Evolutionary conservation across 2,113 vertebrate species (phyloP).

Genomic region (Smithornis capensis): DNA sequence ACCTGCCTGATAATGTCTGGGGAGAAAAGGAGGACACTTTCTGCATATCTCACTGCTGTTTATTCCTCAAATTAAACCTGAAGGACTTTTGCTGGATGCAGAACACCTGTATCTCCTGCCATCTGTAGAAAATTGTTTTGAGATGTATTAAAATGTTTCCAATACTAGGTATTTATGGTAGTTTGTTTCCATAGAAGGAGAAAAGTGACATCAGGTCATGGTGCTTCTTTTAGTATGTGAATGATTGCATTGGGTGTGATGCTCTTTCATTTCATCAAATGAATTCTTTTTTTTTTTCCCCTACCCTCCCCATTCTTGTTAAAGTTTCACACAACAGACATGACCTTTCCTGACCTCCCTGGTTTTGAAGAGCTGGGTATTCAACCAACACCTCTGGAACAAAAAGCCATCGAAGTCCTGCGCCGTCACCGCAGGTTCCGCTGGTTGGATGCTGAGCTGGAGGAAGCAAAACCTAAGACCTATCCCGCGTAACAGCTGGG

Average conservation of each 20-base stretch:
- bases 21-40: background rate
- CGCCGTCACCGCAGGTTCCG: slow-evolving; percentile 88
- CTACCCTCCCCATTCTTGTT: background rate
- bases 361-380: slow-evolving; percentile 91
- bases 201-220: background rate
- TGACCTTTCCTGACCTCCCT: slow-evolving; percentile 84
- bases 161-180: background rate
- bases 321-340: slow-evolving; percentile 89
- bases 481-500: slow-evolving; percentile 70
- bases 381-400: slow-evolving; percentile 79
- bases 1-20: background rate
- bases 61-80: background rate
- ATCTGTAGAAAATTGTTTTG: background rate
- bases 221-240: background rate
- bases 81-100: background rate
- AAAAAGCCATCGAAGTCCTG: slow-evolving; percentile 90
- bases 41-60: background rate
- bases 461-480: slow-evolving; percentile 84
- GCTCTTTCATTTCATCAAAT: background rate
- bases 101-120: background rate
- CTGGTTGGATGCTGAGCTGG: slow-evolving; percentile 82
- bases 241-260: background rate
- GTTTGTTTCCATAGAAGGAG: background rate
- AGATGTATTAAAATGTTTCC: background rate
- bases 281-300: background rate